Evolutionary conservation across 2,888 invertebrate genomes (phyloP), one percentile per base, ranked within the genome.

Genomic region (Bembecia ichneumoniformis): DNA sequence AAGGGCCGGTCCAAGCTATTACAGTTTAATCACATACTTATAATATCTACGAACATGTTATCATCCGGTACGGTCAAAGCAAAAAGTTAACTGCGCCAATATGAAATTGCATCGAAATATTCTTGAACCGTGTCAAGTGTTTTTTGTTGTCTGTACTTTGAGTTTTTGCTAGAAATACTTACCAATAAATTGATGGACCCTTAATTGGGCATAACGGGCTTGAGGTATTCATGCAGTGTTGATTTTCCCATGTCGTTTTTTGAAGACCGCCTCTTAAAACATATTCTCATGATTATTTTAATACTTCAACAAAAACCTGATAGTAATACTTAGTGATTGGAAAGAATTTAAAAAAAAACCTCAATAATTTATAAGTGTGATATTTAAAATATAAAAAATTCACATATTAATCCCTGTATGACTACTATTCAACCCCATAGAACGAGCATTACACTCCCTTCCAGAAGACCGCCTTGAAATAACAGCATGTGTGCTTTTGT

Each of bases 11-110:
- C 43, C 48, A 10, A 49, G 50, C 48, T 53, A 56, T 56, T 58
- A 56, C 53, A 49, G 48, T 54, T 50, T 53, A 51, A 57, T 56
- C 57, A 52, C 53, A 44, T 49, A 48, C 49, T 51, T 53, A 53
- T 53, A 50, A 48, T 49, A 51, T 53, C 48, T 44, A 17, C 44
- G 17, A n/a, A 48, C 53, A 53, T 53, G 49, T 51, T 52, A 49
- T 50, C 48, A 20, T 49, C 28, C 46, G 28, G 50, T 47, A 47
- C n/a, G 16, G 51, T 49, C 14, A n/a, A 34, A 34, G 48, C n/a
- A 51, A 43, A 47, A 48, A 46, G 20, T 20, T 40, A 40, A 40
- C 9, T 3, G 28, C 28, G 4, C 40, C 13, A 40, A 14, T 40
- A 5, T 40, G 7, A 40, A 40, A 40, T 13, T 40, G 14, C 40